Conservation (phyloP, 2,888 invertebrate genomes). For the Leucophenga montana region DNA sequence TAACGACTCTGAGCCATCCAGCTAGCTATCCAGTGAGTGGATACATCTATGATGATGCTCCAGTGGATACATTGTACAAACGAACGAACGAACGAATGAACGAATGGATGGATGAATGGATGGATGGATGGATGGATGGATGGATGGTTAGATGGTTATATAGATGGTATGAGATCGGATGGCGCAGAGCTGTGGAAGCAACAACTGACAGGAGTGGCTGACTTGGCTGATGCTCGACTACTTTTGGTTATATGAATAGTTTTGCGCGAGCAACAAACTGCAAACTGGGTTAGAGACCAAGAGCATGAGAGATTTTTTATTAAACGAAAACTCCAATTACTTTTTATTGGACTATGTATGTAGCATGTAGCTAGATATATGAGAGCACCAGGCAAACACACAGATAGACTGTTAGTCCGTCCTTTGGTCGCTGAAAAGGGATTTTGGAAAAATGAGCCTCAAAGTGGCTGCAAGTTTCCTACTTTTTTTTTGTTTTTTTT, state of each 20-base stretch:
- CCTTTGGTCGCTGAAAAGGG: too few species aligned
- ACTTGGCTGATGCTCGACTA: background rate
- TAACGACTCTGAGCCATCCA: slow-evolving; percentile 30
- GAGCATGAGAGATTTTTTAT: slow-evolving; percentile 42
- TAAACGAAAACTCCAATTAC: slow-evolving; percentile 65
- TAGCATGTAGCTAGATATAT: too few species aligned
- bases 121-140: background rate
- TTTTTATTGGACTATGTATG: slow-evolving; percentile 55
- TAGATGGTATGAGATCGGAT: too few species aligned
- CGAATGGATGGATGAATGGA: background rate
- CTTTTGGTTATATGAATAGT: slow-evolving; percentile 35
- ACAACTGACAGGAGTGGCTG: background rate
- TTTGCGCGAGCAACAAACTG: slow-evolving; percentile 10
- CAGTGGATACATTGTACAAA: slow-evolving; percentile 55
- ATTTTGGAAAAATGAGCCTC: too few species aligned
- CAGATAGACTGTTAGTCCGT: too few species aligned
- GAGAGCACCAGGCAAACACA: too few species aligned
- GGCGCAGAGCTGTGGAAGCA: too few species aligned
- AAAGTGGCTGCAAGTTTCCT: too few species aligned
- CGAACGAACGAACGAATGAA: slow-evolving; percentile 30
- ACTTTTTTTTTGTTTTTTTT: too few species aligned
- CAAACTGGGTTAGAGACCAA: slow-evolving; percentile 45
- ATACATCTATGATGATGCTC: slow-evolving; percentile 63
- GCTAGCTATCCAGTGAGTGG: slow-evolving; percentile 44
- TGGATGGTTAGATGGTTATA: background rate